phyloP scores from a whole-genome alignment of 53 echinoderm and acorn worm species.

The Patiria pectinifera region DNA sequence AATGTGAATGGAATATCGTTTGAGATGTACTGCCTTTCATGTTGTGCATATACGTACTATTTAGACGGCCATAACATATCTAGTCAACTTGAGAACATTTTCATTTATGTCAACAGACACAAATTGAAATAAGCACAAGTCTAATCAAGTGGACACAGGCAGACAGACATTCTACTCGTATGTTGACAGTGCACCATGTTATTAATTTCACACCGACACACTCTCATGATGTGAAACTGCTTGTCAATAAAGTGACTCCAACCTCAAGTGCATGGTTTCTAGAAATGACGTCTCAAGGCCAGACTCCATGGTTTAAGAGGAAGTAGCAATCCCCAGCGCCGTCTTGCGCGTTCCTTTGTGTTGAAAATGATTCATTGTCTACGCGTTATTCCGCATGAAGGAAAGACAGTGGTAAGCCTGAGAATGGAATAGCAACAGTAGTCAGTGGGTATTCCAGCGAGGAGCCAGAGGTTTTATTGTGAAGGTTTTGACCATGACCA shows the following conservation, averaged over 20 bases:
- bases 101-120: no score
- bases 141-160: neutral
- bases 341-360: conserved; percentile 32
- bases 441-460: conserved; percentile 33
- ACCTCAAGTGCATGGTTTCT: conserved; percentile 50
- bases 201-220: conserved; percentile 12
- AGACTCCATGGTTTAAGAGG: conserved; percentile 19
- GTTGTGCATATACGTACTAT: no score
- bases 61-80: no score
- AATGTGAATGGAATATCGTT: no score
- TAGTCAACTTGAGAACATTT: no score
- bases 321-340: conserved; percentile 26
- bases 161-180: neutral
- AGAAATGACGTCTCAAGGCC: conserved; percentile 17
- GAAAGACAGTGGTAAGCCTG: neutral
- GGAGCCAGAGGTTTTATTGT: conserved; percentile 19
- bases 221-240: neutral
- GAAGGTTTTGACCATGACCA: neutral
- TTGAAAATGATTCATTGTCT: conserved; percentile 46
- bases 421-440: conserved; percentile 56
- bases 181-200: neutral
- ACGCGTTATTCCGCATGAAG: conserved; percentile 56
- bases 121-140: neutral
- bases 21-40: no score
- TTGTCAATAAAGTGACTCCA: conserved; percentile 1